Evolutionary conservation across 2,113 vertebrate species (phyloP), one percentile per base, ranked within the genome.

Genomic region (Colaptes auratus): DNA sequence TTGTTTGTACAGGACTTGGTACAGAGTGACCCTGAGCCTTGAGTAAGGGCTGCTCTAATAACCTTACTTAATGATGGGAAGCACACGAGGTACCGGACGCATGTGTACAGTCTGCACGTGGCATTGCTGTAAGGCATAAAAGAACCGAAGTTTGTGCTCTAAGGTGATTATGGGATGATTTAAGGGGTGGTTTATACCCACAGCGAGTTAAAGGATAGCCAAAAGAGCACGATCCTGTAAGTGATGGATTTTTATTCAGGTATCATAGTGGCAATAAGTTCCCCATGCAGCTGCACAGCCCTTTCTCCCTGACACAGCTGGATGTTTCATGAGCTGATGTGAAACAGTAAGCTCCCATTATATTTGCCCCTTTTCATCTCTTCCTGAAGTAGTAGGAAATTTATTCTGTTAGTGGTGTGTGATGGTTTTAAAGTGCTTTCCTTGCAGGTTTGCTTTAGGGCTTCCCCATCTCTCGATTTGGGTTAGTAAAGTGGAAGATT

Each of bases 401-500:
- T 67, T 59, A 20, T 86, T 92, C 73, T 74, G 0, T 92, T 90
- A 58, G 9, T 93, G 35, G 46, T 3, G 4, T 81, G 58, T 86
- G 72, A 78, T 92, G 77, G 42, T 72, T 97, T 95, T 95, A 76
- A 92, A 95, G 85, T 94, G 83, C 44, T 69, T 96, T 96, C 92
- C 86, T 89, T 79, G 75, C 8, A 82, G 67, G 65, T 89, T 96
- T 20, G 25, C 81, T 86, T 94, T 60, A 71, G 52, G 75, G 59
- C 66, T 92, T 92, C 80, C 55, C 46, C 21, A 25, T 3, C 52
- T 85, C 76, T 82, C 6, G 4, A 6, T 71, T 82, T 79, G 64
- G 81, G 14, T 72, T 65, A 58, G 78, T 36, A 72, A 73, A 86
- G 35, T 76, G 61, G 15, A 86, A 75, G 89, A 92, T 85, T 35